Conservation (phyloP, 2,797 vertebrate species). For the Eurystomus glaucurus region DNA sequence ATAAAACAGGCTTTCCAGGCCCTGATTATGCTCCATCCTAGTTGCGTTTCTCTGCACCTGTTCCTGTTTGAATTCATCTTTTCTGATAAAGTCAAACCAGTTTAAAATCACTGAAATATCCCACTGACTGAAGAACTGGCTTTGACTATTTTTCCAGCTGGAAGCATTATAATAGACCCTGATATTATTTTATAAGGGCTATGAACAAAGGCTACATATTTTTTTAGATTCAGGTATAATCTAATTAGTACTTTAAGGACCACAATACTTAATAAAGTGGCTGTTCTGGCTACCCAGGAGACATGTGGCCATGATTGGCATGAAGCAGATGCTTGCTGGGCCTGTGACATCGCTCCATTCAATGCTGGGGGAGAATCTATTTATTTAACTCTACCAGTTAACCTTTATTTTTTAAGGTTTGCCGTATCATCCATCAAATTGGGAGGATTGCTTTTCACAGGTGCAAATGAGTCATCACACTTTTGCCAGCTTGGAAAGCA, state of each 20-base stretch:
- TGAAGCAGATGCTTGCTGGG: constrained; percentile 53
- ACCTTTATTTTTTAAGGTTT: constrained; percentile 71
- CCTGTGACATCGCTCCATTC: not conserved
- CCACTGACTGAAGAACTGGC: not conserved
- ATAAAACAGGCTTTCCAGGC: constrained; percentile 43
- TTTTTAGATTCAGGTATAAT: constrained; percentile 9
- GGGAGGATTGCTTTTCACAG: constrained; percentile 63
- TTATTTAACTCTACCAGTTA: constrained; percentile 63
- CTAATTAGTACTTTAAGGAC: constrained; percentile 27
- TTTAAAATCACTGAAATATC: constrained; percentile 30
- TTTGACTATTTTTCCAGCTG: constrained; percentile 9
- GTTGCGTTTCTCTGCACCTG: constrained; percentile 57
- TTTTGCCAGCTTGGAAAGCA: constrained; percentile 68
- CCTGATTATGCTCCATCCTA: constrained; percentile 8
- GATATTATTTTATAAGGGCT: not conserved
- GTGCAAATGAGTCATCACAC: constrained; percentile 65
- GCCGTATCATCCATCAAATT: constrained; percentile 65
- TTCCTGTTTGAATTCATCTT: constrained; percentile 44
- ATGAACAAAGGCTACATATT: not conserved
- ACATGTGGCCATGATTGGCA: constrained; percentile 43
- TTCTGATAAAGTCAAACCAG: constrained; percentile 27
- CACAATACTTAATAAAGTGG: not conserved
- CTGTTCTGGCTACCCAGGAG: not conserved
- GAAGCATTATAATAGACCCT: not conserved
- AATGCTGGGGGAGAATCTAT: constrained; percentile 24